Evolutionary conservation across 2,888 invertebrate species (phyloP), one percentile per base, ranked within the genome.

Genomic region (Eupsilia transversa): DNA sequence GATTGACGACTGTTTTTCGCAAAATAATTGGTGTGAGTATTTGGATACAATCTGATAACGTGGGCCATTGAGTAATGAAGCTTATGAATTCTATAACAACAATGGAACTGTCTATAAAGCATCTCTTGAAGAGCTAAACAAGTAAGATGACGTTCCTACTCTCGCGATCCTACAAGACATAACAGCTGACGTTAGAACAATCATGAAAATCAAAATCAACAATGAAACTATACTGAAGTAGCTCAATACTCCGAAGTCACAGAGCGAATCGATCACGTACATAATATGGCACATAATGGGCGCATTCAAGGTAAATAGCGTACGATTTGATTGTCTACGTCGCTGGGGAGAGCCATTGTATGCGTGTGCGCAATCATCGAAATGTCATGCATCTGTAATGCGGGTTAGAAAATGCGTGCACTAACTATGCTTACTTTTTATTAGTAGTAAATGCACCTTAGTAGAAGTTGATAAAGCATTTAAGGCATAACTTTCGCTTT

Each of bases 181-280:
- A 65, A 35, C 60, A 64, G 6, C 30, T 41, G 0, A 60, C n/a
- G 35, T 30, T 49, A 27, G 30, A 63, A 46, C 64, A 78, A 82
- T 66, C 41, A 38, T 41, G n/a, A 63, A 72, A 78, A 41, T 60
- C 43, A 57, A 73, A 63, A 30, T 72, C 68, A 79, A 79, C 70
- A 83, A 67, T 41, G 64, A 61, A 83, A 60, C 59, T 38, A n/a
- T n/a, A 52, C 41, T 17, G 71, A 74, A 56, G 52, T 65, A 75
- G 57, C 23, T 68, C 41, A 35, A 80, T 69, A 69, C 63, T 69
- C 59, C 23, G 46, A 77, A 81, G 52, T 69, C 69, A 80, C 79
- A 81, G 82, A 82, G 83, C 84, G 79, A 86, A 86, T 87, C 86
- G 83, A 88, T 92, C 92, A 92, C 92, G 92, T 92, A 87, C 79